Conservation (phyloP, 2,888 invertebrate genomes). For the Platycheirus albimanus region DNA sequence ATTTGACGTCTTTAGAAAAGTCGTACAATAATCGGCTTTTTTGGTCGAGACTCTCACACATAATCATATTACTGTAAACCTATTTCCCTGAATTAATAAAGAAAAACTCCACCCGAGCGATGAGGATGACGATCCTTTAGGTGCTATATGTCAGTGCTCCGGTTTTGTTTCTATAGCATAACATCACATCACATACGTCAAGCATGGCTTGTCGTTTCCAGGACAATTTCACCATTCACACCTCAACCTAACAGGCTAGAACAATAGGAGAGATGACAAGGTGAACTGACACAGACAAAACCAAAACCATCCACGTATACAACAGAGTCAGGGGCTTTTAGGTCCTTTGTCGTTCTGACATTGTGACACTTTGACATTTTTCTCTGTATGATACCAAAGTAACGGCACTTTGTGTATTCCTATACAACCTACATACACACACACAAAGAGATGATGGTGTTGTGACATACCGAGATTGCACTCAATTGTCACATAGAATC, state of each 20-base stretch:
- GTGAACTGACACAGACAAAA: conserved; percentile 13
- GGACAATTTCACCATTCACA: conserved; percentile 33
- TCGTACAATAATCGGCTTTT: conserved; percentile 9
- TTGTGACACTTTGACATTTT: conserved; percentile 31
- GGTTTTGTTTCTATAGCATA: conserved; percentile 22
- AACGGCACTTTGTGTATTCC: conserved; percentile 2
- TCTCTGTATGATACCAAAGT: conserved; percentile 9
- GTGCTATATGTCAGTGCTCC: conserved; percentile 6
- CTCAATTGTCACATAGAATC: conserved; percentile 8
- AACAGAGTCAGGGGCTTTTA: conserved; percentile 30
- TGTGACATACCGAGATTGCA: conserved; percentile 26
- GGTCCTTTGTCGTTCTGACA: conserved; percentile 57
- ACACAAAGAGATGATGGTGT: neutral
- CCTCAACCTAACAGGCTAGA: conserved; percentile 28
- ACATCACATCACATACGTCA: conserved; percentile 20
- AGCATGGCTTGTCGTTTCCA: neutral
- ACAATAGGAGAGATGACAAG: conserved; percentile 35
- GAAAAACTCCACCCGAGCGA: neutral
- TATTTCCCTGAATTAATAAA: conserved; percentile 18
- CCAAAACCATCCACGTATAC: conserved; percentile 9
- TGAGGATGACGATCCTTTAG: conserved; percentile 19
- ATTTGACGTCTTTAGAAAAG: neutral
- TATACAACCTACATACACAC: too few relatives aligned
- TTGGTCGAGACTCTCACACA: neutral
- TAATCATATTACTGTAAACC: conserved; percentile 20